phyloP scores from a whole-genome alignment of 2,113 vertebrate species.

The human region DNA sequence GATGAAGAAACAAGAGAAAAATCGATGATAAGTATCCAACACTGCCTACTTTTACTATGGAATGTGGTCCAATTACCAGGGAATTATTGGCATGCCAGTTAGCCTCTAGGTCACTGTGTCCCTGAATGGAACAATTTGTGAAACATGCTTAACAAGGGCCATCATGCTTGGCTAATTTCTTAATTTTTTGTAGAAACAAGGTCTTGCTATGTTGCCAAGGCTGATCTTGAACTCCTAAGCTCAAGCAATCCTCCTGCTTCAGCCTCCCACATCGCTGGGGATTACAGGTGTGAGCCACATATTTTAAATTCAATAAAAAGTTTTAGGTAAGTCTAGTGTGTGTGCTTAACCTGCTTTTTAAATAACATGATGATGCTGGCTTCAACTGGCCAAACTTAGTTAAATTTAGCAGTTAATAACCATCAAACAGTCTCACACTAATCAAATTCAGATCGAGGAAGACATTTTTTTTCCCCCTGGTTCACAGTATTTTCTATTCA shows the following conservation, averaged over 20 bases:
- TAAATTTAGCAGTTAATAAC: constrained; percentile 39
- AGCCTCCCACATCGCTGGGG: too few relatives aligned
- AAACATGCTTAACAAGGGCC: not conserved
- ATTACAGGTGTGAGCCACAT: too few relatives aligned
- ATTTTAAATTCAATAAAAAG: not conserved
- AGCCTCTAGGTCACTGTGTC: not conserved
- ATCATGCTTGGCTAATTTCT: too few relatives aligned
- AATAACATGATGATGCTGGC: not conserved
- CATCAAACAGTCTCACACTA: constrained; percentile 7
- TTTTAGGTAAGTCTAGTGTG: not conserved
- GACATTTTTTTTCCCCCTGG: not conserved
- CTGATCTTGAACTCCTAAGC: too few relatives aligned
- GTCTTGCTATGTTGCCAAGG: too few relatives aligned
- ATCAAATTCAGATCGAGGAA: constrained; percentile 42
- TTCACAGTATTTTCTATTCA: not conserved
- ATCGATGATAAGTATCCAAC: not conserved
- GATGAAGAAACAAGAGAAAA: not conserved
- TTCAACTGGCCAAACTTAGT: constrained; percentile 21
- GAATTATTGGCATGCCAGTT: not conserved
- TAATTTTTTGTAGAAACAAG: too few relatives aligned
- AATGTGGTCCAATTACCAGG: not conserved
- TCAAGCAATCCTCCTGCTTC: too few relatives aligned
- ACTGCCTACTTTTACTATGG: not conserved
- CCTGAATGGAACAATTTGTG: not conserved
- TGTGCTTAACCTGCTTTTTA: not conserved